A percentile compares a stretch with the other conserved stretches of the same genome.
These are phyloP conservation scores for Cuculus canorus DNA, from an alignment of 2,797 vertebrate genomes.

Conservation along the genomic window DNA sequence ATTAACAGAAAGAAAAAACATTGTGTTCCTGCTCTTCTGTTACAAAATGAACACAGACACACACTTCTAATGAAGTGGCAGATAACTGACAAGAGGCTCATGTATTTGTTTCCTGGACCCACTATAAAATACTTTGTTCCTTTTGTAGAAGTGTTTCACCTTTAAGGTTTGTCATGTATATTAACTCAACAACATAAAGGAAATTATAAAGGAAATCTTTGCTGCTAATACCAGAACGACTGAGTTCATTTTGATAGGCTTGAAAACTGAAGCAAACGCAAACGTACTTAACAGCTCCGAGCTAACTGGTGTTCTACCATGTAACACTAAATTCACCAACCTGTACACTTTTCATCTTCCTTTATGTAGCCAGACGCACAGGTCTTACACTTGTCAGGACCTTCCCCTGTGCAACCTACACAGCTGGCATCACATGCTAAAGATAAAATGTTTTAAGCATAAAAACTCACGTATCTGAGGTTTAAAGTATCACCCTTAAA, in stretches of 20 bases:
- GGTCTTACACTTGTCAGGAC: conserved; percentile 81
- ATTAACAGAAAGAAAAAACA: not conserved
- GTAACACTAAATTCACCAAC: conserved; percentile 64
- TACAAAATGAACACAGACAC: not conserved
- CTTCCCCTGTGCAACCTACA: conserved; percentile 84
- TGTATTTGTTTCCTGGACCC: not conserved
- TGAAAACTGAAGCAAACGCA: not conserved
- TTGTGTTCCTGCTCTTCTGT: not conserved
- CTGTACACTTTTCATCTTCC: conserved; percentile 84
- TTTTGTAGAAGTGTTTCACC: not conserved
- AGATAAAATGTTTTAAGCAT: not conserved
- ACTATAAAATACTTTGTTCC: not conserved
- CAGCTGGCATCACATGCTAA: conserved; percentile 89
- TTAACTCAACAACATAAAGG: not conserved
- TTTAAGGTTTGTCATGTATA: not conserved
- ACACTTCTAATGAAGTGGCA: not conserved
- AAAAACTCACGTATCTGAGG: accelerated
- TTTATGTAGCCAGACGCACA: conserved; percentile 84
- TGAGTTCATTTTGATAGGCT: not conserved
- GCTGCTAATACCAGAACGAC: not conserved
- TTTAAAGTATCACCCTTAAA: not conserved
- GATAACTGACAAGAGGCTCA: not conserved
- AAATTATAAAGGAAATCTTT: not conserved
- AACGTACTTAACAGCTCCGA: not conserved
- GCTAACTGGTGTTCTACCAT: not conserved